Conservation (phyloP, 2,797 vertebrate genomes). For the Orestias chungarensis region DNA sequence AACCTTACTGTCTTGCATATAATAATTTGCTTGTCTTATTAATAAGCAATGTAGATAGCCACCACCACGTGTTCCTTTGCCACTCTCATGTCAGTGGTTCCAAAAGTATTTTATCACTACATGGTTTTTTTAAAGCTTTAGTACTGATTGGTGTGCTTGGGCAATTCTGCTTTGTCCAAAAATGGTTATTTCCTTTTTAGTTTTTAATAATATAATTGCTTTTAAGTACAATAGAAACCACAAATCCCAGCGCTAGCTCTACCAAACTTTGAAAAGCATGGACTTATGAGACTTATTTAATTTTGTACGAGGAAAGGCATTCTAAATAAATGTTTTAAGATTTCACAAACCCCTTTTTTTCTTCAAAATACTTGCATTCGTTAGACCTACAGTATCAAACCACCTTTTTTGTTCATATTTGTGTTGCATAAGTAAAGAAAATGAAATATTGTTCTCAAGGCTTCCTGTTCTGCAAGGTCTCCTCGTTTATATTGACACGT, state of each 20-base stretch:
- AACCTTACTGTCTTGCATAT: background rate
- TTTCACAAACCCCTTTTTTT: conserved; percentile 16
- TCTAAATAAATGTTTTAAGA: background rate
- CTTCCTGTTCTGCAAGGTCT: conserved; percentile 61
- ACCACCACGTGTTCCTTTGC: too few species aligned
- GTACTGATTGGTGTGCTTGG: too few species aligned
- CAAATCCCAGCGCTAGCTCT: too few species aligned
- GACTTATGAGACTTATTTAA: background rate
- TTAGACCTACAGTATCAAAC: conserved; percentile 1
- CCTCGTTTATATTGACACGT: conserved; percentile 59
- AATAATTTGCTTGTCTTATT: background rate
- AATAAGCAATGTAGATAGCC: too few species aligned
- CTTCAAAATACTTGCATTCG: conserved; percentile 1
- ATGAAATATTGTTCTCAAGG: conserved; percentile 61
- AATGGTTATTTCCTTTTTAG: too few species aligned
- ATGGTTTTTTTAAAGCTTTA: too few species aligned
- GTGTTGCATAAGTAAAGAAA: conserved; percentile 47
- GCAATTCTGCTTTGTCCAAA: too few species aligned
- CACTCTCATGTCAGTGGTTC: background rate
- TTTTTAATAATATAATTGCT: too few species aligned
- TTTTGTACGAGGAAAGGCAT: background rate
- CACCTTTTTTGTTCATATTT: conserved; percentile 48
- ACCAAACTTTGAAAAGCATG: background rate
- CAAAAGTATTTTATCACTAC: background rate
- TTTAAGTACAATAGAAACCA: too few species aligned